phyloP scores from a whole-genome alignment of 2,888 invertebrate species.

The Pediacus dermestoides region DNA sequence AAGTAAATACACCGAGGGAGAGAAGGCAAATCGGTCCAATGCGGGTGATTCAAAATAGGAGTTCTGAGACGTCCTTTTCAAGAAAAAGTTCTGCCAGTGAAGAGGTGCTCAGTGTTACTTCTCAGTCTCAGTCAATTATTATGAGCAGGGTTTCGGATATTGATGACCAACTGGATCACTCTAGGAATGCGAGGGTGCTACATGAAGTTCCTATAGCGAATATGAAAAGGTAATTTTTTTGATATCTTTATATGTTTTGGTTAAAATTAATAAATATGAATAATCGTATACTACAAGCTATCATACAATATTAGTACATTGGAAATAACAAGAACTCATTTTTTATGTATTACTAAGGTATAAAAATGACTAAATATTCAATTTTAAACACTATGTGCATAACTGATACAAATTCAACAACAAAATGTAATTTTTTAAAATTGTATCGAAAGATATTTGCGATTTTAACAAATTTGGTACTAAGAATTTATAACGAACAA shows the following conservation, averaged over 20 bases:
- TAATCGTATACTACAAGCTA: too few species aligned
- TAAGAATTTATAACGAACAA: too few species aligned
- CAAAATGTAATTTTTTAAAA: too few species aligned
- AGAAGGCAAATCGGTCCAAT: conserved; percentile 52
- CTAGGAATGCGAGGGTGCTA: conserved; percentile 14
- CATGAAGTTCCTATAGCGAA: conserved; percentile 7
- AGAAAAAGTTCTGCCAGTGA: conserved; percentile 36
- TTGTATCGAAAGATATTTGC: too few species aligned
- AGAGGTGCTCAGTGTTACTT: conserved; percentile 40
- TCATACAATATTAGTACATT: too few species aligned
- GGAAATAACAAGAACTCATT: too few species aligned
- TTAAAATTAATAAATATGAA: conserved; percentile 1
- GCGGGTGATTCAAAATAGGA: conserved; percentile 52
- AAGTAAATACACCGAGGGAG: conserved; percentile 43
- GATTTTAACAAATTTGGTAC: too few species aligned
- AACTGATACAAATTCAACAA: too few species aligned
- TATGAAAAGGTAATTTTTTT: conserved; percentile 21
- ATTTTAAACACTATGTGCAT: too few species aligned
- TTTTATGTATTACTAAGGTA: too few species aligned
- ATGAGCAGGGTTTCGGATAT: conserved; percentile 26
- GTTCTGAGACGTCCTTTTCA: conserved; percentile 44
- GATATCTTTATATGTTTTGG: not conserved
- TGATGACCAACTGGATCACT: conserved; percentile 18
- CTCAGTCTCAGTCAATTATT: conserved; percentile 29
- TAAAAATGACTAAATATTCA: too few species aligned